Evolutionary conservation across 2,797 vertebrate genomes (phyloP), one percentile per base, ranked within the genome.

Genomic region (Lerista edwardsae): DNA sequence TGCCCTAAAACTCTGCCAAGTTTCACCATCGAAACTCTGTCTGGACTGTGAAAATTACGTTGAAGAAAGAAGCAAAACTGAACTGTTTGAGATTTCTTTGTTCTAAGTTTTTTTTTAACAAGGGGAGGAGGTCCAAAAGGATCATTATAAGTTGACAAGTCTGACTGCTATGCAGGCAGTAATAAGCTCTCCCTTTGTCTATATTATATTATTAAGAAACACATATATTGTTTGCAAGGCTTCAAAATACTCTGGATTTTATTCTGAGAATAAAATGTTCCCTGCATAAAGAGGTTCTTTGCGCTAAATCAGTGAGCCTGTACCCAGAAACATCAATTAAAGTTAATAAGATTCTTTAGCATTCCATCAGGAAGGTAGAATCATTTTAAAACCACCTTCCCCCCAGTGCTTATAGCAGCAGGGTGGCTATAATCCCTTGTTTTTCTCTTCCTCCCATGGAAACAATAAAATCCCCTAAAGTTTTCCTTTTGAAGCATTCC

Each of bases 221-320:
- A 90, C 92, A 80, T 88, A 87, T 88, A 91, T 92, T 91, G 84
- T 93, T 92, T 81, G 6, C 86, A 90, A 83, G 90, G 78, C 78
- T 88, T 87, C 92, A 72, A 73, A 84, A 81, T 79, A 17, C 74
- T 36, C 31, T 76, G 85, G 88, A 87, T 92, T 93, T 89, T 73
- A 3, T 73, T 89, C 88, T 88, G 85, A 92, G 93, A 94, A 94
- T 92, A 95, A 90, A 93, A 92, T 90, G 90, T 94, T 94, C 92
- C 68, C 77, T 85, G 88, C 86, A 84, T 77, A 91, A 91, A 91
- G 87, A 91, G 90, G 39, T 0, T 0, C 41, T 90, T 90, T 91
- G 87, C 82, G 87, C 92, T 88, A 91, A 93, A 94, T 95, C 91
- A 93, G 92, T 92, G 92, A 90, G 80, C 86, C 91, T 86, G 91